Percentiles rank a stretch among this genome's conserved stretches.
phyloP scores from a whole-genome alignment of 2,797 vertebrate species.

The Decapterus maruadsi region DNA sequence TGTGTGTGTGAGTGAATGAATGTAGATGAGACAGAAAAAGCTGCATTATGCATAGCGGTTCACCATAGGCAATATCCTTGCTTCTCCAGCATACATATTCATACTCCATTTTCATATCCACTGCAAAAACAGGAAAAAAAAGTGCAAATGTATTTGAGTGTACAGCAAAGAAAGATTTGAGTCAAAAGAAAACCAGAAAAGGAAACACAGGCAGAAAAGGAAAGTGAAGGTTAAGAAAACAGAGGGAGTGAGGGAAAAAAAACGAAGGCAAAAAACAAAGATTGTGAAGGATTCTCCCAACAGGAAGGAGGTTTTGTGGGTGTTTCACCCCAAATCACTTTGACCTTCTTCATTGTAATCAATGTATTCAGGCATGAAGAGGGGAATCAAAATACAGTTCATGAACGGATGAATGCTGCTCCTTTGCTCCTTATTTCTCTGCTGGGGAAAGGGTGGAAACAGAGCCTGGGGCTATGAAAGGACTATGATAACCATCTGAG shows the following conservation, averaged over 20 bases:
- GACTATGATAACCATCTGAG: slow-evolving; percentile 71
- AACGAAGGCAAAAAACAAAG: slow-evolving; percentile 11
- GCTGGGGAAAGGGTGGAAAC: slow-evolving; percentile 65
- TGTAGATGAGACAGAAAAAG: slow-evolving; percentile 85
- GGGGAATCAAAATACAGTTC: slow-evolving; percentile 64
- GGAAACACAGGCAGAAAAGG: slow-evolving; percentile 28
- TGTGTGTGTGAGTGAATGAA: slow-evolving; percentile 71
- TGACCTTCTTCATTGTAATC: slow-evolving; percentile 69
- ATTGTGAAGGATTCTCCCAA: slow-evolving; percentile 27
- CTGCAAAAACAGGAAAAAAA: slow-evolving; percentile 66
- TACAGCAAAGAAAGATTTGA: slow-evolving; percentile 56
- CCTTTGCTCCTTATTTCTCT: slow-evolving; percentile 58
- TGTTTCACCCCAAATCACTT: slow-evolving; percentile 55
- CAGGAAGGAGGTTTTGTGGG: slow-evolving; percentile 39
- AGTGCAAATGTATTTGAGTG: slow-evolving; percentile 68
- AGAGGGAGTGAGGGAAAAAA: not conserved
- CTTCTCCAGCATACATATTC: slow-evolving; percentile 84
- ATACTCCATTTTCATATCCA: slow-evolving; percentile 82
- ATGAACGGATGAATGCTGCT: slow-evolving; percentile 66
- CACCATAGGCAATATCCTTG: slow-evolving; percentile 85
- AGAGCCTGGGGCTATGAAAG: slow-evolving; percentile 62
- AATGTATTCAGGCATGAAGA: slow-evolving; percentile 59
- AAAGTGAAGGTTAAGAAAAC: slow-evolving; percentile 42
- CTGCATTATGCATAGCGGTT: slow-evolving; percentile 87
- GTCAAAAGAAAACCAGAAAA: slow-evolving; percentile 46